Conservation (phyloP, 1,140 invertebrate species). For the Neodiprion pinetum region DNA sequence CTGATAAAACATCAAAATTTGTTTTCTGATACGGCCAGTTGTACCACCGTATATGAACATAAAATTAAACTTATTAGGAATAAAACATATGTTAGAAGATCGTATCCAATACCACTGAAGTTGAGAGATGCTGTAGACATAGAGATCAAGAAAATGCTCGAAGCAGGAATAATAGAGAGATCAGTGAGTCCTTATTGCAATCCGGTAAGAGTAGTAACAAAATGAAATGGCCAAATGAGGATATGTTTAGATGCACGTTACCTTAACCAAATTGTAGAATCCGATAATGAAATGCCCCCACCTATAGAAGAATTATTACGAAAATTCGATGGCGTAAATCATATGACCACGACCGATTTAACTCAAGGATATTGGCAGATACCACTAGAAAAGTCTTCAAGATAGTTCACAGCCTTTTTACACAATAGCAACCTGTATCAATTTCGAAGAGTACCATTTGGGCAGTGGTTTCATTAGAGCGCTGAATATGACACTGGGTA, state of each 20-base stretch:
- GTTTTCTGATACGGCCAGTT: not conserved
- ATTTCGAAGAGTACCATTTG: conserved; percentile 32
- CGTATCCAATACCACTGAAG: no score
- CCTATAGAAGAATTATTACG: conserved; percentile 40
- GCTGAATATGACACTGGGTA: conserved; percentile 17
- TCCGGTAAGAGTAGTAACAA: no score
- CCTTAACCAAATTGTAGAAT: conserved; percentile 25
- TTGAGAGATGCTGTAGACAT: no score
- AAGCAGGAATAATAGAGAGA: no score
- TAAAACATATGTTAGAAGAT: not conserved
- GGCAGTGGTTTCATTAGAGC: not conserved
- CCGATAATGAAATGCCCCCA: conserved; percentile 25
- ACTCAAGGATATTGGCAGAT: conserved; percentile 49
- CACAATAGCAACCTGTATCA: conserved; percentile 38
- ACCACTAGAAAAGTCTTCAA: conserved; percentile 33
- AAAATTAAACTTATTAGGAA: not conserved
- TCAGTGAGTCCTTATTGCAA: no score
- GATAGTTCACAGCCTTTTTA: conserved; percentile 43
- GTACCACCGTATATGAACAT: not conserved
- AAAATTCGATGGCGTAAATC: conserved; percentile 31
- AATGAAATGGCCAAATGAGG: no score
- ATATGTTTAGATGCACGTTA: no score
- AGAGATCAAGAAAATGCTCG: no score
- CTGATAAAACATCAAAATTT: not conserved
- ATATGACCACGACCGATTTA: conserved; percentile 41